phyloP scores from a whole-genome alignment of 2,888 invertebrate genomes.

The Caenorhabditis parvicauda region DNA sequence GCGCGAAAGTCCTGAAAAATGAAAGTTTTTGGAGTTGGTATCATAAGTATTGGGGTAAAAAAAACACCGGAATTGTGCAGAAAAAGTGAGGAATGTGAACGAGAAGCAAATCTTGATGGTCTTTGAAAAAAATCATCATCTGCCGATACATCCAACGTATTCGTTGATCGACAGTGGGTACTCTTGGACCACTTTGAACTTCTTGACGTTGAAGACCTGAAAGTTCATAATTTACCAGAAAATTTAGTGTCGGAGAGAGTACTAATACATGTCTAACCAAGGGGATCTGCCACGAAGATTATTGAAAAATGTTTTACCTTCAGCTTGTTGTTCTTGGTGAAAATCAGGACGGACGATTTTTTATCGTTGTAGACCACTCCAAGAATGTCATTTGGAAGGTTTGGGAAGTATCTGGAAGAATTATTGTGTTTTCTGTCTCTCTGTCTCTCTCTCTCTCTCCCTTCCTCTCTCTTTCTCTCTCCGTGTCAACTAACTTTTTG shows the following conservation, averaged over 20 bases:
- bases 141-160: constrained; percentile 44
- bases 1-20: too few species aligned
- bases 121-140: too few species aligned
- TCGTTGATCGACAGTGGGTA: constrained; percentile 47
- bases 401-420: constrained; percentile 33
- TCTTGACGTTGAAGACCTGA: constrained; percentile 54
- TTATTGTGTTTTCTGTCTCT: not conserved
- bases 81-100: too few species aligned
- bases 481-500: constrained; percentile 9
- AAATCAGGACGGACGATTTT: constrained; percentile 47
- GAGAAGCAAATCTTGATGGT: too few species aligned
- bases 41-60: too few species aligned
- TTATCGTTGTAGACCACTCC: constrained; percentile 50
- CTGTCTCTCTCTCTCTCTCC: too few species aligned
- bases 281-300: not conserved
- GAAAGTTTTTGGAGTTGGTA: too few species aligned
- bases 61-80: too few species aligned
- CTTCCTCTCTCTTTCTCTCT: too few species aligned
- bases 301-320: constrained; percentile 46
- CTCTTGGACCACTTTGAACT: constrained; percentile 50
- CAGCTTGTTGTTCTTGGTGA: constrained; percentile 46
- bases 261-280: not conserved
- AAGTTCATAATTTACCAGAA: constrained; percentile 4
- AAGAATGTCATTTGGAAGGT: constrained; percentile 50
- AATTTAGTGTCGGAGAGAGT: not conserved